phyloP scores from a whole-genome alignment of 2,113 vertebrate species.

The Hippocampus zosterae region DNA sequence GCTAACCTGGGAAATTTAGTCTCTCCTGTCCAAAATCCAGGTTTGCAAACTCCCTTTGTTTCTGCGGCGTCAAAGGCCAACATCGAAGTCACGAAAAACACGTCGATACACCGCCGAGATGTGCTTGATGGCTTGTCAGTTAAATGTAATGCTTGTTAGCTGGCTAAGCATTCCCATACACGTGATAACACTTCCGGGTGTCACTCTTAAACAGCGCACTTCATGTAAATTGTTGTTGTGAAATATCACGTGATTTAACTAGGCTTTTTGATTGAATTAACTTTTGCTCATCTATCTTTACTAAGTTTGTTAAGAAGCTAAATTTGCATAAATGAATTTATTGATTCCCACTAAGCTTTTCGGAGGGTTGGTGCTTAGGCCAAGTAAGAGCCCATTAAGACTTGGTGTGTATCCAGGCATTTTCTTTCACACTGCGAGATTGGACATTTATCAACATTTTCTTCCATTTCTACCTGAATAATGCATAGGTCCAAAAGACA shows the following conservation, averaged over 20 bases:
- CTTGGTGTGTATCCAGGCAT: neutral
- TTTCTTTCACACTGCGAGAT: neutral
- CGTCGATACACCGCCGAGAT: no score
- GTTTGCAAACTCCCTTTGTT: no score
- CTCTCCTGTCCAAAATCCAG: no score
- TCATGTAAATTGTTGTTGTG: neutral
- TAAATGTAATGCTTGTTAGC: no score
- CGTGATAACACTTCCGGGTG: no score
- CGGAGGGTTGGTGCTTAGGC: neutral
- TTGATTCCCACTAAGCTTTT: conserved; percentile 9
- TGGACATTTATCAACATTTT: conserved; percentile 10
- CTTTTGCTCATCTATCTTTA: neutral
- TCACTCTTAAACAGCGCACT: no score
- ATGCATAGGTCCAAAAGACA: neutral
- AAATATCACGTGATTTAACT: neutral
- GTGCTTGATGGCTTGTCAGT: no score
- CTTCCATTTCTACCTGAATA: neutral
- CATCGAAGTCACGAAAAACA: no score
- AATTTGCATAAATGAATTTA: neutral
- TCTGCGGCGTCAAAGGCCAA: no score
- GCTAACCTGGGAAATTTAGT: no score
- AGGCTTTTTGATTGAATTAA: neutral
- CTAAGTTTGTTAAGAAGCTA: conserved; percentile 1
- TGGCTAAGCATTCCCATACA: no score
- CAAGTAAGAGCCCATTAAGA: neutral